A percentile compares a stretch with the other conserved stretches of the same genome.
Evolutionary conservation across 2,113 vertebrate genomes (phyloP).

Genomic region (Lichenostomus cassidix): DNA sequence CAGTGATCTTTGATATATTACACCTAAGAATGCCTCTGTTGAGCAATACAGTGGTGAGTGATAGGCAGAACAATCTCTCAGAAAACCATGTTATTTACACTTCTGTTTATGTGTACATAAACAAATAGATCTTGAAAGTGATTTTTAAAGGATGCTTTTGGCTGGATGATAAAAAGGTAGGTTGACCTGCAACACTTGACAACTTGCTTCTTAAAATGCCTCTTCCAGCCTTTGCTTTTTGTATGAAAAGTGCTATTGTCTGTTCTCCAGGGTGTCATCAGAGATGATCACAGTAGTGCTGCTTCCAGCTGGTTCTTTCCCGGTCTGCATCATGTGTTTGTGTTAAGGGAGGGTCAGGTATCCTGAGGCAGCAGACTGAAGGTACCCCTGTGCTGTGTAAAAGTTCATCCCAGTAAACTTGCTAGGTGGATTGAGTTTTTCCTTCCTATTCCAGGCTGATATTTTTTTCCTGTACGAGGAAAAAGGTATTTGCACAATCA

Average conservation of each 20-base stretch:
- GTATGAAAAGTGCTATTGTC: rapidly evolving
- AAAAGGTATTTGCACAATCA: not conserved
- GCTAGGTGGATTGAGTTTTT: not conserved
- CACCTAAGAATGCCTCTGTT: not conserved
- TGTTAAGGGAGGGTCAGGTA: not conserved
- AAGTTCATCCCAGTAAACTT: not conserved
- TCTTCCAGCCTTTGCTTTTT: not conserved
- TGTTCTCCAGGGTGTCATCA: not conserved
- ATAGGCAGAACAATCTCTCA: not conserved
- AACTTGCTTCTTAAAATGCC: not conserved
- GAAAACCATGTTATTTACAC: not conserved
- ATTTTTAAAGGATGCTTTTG: not conserved
- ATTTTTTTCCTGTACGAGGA: not conserved
- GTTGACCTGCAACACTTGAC: not conserved
- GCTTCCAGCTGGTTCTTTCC: not conserved
- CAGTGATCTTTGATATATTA: not conserved
- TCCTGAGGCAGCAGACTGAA: not conserved
- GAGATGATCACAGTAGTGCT: not conserved
- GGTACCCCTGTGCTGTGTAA: not conserved
- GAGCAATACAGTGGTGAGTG: not conserved
- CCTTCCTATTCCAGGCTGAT: rapidly evolving
- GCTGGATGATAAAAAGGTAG: not conserved
- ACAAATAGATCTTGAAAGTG: not conserved
- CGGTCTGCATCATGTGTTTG: rapidly evolving
- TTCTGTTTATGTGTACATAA: not conserved